These are phyloP conservation scores for Seira ritae DNA, from an alignment of 2,888 invertebrate species.

Conservation along the genomic window DNA sequence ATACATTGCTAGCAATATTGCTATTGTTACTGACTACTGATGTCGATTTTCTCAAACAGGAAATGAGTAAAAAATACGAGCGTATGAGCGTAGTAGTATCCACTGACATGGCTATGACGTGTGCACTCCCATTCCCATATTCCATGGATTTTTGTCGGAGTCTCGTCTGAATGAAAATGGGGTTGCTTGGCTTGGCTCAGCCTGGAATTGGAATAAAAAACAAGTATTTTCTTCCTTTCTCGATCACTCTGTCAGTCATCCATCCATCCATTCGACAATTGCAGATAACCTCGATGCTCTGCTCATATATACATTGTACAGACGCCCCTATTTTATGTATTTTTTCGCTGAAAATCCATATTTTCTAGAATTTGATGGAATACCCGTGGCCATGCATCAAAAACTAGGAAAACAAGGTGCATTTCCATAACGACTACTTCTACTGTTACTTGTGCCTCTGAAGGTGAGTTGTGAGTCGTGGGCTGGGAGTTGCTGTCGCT, in stretches of 20 bases:
- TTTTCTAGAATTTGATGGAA: too few relatives aligned
- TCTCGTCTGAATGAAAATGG: slow-evolving; percentile 50
- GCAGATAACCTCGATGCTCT: slow-evolving; percentile 19
- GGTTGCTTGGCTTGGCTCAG: slow-evolving; percentile 18
- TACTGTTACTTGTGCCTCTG: too few relatives aligned
- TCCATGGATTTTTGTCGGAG: not conserved
- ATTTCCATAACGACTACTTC: not conserved
- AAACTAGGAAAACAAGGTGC: too few relatives aligned
- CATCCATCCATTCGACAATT: slow-evolving; percentile 37
- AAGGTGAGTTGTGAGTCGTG: too few relatives aligned
- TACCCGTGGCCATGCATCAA: too few relatives aligned
- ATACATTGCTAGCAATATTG: too few relatives aligned
- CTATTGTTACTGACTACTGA: not conserved
- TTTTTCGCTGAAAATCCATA: too few relatives aligned
- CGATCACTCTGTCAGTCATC: slow-evolving; percentile 55
- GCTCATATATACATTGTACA: too few relatives aligned
- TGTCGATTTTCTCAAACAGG: not conserved
- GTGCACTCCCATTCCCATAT: not conserved
- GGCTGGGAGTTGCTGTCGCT: too few relatives aligned
- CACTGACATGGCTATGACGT: not conserved
- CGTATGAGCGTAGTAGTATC: not conserved
- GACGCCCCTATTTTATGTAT: too few relatives aligned
- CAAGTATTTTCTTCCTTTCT: slow-evolving; percentile 50
- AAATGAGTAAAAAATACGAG: not conserved
- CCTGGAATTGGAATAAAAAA: slow-evolving; percentile 4